phyloP scores from a whole-genome alignment of 2,113 vertebrate genomes.

The Megaceryle maxima region DNA sequence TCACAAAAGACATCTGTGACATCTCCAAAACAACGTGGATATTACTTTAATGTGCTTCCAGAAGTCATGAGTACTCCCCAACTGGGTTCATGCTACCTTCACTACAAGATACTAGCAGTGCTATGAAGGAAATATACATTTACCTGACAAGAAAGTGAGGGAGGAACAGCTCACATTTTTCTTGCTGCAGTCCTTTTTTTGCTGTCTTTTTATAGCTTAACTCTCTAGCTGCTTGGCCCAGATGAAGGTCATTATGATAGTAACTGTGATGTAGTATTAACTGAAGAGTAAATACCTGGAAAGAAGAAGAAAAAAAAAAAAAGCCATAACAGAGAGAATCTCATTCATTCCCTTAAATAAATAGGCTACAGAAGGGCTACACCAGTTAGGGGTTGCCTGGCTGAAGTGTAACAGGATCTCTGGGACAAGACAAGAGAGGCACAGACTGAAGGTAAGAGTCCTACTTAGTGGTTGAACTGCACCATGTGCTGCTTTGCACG shows the following conservation, averaged over 20 bases:
- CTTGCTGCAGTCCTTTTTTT: neutral
- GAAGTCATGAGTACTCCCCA: neutral
- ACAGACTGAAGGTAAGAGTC: neutral
- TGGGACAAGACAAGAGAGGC: neutral
- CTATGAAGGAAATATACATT: neutral
- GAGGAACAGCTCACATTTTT: neutral
- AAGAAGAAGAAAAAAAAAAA: rapidly evolving
- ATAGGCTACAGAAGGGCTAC: neutral
- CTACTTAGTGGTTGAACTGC: neutral
- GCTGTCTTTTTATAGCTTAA: neutral
- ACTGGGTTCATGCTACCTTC: neutral
- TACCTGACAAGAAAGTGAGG: neutral
- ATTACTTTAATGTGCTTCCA: neutral
- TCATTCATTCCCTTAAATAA: neutral
- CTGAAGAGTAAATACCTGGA: neutral
- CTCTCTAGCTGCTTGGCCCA: neutral
- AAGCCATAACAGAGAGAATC: neutral
- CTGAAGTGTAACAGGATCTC: neutral
- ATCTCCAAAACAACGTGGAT: neutral
- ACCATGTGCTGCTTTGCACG: neutral
- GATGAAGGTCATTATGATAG: neutral
- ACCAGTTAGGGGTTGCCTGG: neutral
- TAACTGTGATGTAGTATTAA: neutral
- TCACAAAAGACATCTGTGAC: neutral
- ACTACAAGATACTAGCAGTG: neutral